Evolutionary conservation across 1,140 invertebrate genomes (phyloP), one percentile per base, ranked within the genome.

Genomic region (Eurosta solidaginis): DNA sequence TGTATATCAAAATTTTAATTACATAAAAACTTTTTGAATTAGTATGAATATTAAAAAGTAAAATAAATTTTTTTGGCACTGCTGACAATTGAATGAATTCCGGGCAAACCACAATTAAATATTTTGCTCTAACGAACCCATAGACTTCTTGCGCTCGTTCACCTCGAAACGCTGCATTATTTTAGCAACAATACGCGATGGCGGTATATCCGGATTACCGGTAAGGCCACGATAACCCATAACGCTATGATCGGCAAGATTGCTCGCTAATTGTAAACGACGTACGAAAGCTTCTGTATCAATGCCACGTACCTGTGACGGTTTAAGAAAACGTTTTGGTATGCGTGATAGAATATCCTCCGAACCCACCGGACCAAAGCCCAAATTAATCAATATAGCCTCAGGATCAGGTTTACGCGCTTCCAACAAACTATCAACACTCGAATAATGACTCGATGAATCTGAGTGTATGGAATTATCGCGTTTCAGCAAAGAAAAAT

Each of bases 341-440:
- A 94, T 93, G 36, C 91, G 87, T 6, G 90, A 89, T 1, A 92
- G 81, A 80, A 86, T 83, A 78, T 88, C 88, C 49, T 88, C 86
- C n/a, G 84, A 85, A 76, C 85, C 84, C 2, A 85, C 84, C 5
- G 91, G 89, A 1, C 91, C 91, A 83, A 93, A 92, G 45, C 91
- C 93, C 77, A 93, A 88, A 78, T 90, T 91, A 6, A 93, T 83
- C 17, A 94, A 85, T 77, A 94, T 90, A 40, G 92, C 92, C 85
- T 93, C 92, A 1, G 93, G 93, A 87, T 94, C 93, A 0, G 92
- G 91, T 78, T 90, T 91, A 59, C 93, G 87, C 0, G 91, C 84
- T 80, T 94, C 93, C 79, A 94, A 84, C 76, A 93, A 83, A 78
- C 92, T 93, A 84, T 94, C 93, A 17, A 94, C 91, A 82, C 93